Base-by-base conservation (phyloP, 2,113 vertebrate species). In the Pelecanoides urinatrix region DNA sequence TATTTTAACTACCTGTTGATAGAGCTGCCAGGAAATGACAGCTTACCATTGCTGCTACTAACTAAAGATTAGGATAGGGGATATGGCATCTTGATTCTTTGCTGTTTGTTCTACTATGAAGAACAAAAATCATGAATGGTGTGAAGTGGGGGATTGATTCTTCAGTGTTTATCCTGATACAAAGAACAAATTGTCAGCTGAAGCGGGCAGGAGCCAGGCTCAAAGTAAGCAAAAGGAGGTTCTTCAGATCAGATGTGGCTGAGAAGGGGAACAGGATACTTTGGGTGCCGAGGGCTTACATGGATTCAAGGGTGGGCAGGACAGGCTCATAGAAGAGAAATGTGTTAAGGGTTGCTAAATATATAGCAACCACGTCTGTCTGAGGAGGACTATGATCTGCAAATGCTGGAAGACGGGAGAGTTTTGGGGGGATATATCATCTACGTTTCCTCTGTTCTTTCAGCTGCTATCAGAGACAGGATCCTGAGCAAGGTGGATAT, bases 381-480 rank as follows among this genome's bases (percentile, higher is more conserved):
- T 63, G 18, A 26, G 42, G 25, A 30, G 67, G 78, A 25, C 27
- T 47, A 2, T 34, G 23, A 44, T 19, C 55, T 59, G 56, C 52
- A 71, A 52, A 66, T 45, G 29, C 52, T 88, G 71, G 45, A 34
- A 71, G 11, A 36, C 53, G 25, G 32, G 32, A 81, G 38, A 70
- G 29, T 71, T 77, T 49, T 5, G 3, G 5, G 17, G 15, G 21
- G 16, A 81, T 3, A 1, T 27, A 11, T 6, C 10, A 1, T 7
- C 7, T 4, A 9, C n/a, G 34, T 87, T 84, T 93, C 25, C 40
- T 70, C 0, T 58, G 42, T 74, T 92, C 59, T 78, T 72, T 81
- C 73, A 93, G 81, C 42, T 61, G 27, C 59, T 80, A 2, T 47
- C 44, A 84, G 75, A 82, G 49, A 30, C 15, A 67, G 17, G 22